Base-by-base conservation (phyloP, 2,797 vertebrate species). In the Phrynocephalus guinanensis region DNA sequence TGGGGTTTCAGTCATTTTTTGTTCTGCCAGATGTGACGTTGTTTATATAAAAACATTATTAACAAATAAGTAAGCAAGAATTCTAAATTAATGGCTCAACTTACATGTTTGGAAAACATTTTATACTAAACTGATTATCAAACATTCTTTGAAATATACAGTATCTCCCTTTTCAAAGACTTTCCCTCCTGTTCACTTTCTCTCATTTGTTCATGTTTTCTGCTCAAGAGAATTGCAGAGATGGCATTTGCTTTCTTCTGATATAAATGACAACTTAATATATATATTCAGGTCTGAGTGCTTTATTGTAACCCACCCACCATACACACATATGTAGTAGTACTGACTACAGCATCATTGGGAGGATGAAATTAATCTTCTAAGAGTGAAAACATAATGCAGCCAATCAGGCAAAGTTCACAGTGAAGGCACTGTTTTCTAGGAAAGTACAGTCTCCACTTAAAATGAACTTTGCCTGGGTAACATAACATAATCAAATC, bases 1-100 rank as follows among this genome's bases (percentile, higher is more conserved):
- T 79, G 48, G 77, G 85, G 84, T 88, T 92, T 82, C 86, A 81
- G 13, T 68, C 22, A 30, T n/a, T 22, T 0, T 0, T 0, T 0
- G 24, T 87, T 88, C 73, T 84, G 60, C 26, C 56, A 68, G 73
- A 88, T 88, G 86, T 72, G 38, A 90, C 82, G 71, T 6, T 91
- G 66, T 33, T 83, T 82, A 48, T 78, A 78, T 77, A 24, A 70
- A 89, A 85, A 82, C 56, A 7, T 38, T 89, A 4, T 1, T 78
- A 80, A 28, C 52, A 56, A 56, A 0, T 0, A 68, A 5, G 13
- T 79, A 22, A 63, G 33, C 86, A 63, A 28, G 7, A 56, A 87
- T 82, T 5, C 33, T 63, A 67, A 81, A 81, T 44, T 24, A 33
- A 81, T 13, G 22, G 63, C 2, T 67, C 30, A 67, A 66, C 24